phyloP scores from a whole-genome alignment of 2,797 vertebrate species.

The Onychomys torridus region DNA sequence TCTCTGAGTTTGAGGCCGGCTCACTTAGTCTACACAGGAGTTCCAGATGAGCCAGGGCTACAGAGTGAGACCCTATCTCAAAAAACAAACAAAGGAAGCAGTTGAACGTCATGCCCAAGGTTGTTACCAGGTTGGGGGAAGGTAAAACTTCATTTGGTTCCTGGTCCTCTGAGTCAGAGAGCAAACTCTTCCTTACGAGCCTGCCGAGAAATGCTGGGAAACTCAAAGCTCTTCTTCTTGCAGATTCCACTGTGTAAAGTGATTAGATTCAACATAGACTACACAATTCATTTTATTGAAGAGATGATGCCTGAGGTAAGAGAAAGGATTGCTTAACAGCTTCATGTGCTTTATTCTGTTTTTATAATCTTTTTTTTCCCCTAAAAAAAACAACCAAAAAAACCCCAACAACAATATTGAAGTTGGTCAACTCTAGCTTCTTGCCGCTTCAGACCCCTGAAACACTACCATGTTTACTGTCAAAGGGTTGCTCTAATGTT shows the following conservation, averaged over 20 bases:
- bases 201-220: neutral
- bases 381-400: neutral
- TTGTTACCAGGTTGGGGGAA: neutral
- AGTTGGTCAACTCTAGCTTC: conserved; percentile 16
- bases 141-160: neutral
- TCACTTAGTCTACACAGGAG: neutral
- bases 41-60: neutral
- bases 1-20: neutral
- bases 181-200: neutral
- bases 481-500: conserved; percentile 57
- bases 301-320: conserved; percentile 99
- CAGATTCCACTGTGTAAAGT: conserved; percentile 99
- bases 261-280: conserved; percentile 99
- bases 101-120: neutral
- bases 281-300: conserved; percentile 99
- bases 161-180: neutral
- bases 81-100: neutral
- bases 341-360: conserved; percentile 63
- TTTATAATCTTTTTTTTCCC: neutral
- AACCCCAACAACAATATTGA: neutral
- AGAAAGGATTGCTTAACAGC: conserved; percentile 75
- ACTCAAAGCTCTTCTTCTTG: conserved; percentile 75
- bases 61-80: neutral
- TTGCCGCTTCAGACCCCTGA: conserved; percentile 42
- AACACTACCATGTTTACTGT: conserved; percentile 75